Evolutionary conservation across 2,888 invertebrate genomes (phyloP).

Genomic region (Orchesellides sinensis): DNA sequence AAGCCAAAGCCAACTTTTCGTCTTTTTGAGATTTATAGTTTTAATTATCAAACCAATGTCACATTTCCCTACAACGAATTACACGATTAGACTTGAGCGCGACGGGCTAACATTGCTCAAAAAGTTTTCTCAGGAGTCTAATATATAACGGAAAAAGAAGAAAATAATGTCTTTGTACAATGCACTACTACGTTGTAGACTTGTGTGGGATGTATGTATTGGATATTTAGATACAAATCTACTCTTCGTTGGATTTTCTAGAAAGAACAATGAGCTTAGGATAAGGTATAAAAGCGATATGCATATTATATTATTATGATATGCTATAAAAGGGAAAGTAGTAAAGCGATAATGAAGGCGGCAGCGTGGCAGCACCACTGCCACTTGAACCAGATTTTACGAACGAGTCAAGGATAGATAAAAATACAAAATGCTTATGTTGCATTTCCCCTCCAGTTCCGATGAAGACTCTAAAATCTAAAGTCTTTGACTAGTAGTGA

Average conservation of each 20-base stretch:
- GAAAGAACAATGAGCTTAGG: slow-evolving; percentile 11
- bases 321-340: not conserved
- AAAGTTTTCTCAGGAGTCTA: slow-evolving; percentile 29
- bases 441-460: no score
- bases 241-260: not conserved
- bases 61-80: slow-evolving; percentile 57
- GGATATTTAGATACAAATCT: slow-evolving; percentile 13
- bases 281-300: not conserved
- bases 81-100: slow-evolving; percentile 24
- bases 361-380: not conserved
- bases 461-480: no score
- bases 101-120: slow-evolving; percentile 34
- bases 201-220: no score
- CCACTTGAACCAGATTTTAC: not conserved
- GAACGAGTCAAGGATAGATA: no score
- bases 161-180: not conserved
- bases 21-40: slow-evolving; percentile 73
- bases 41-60: slow-evolving; percentile 75
- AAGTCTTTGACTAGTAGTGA: no score
- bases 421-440: no score
- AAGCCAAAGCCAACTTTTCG: slow-evolving; percentile 58
- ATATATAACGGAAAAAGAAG: slow-evolving; percentile 1
- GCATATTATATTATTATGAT: not conserved
- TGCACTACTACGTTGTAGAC: no score
- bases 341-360: not conserved